A percentile compares a stretch with the other conserved stretches of the same genome.
Conservation (phyloP, 2,113 vertebrate species). For the Gobio gobio region DNA sequence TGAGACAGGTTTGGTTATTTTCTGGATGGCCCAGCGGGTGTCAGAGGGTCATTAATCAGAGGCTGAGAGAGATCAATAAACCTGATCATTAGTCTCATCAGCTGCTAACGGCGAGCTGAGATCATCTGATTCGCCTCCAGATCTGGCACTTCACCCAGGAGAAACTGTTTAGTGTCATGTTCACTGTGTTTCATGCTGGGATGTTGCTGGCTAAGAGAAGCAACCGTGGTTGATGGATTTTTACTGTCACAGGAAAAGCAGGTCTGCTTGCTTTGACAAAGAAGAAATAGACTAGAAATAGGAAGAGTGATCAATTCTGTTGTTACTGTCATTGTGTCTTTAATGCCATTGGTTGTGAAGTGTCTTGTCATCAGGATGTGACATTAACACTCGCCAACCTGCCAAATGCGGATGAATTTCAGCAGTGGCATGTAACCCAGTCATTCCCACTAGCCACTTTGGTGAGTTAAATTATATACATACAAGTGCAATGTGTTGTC, state of each 20-base stretch:
- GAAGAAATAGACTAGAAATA: background rate
- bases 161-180: slow-evolving; percentile 10
- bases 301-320: background rate
- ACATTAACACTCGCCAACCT: too few species aligned
- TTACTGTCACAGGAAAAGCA: slow-evolving; percentile 1
- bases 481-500: too few species aligned
- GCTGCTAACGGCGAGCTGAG: background rate
- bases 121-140: slow-evolving; percentile 10
- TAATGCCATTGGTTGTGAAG: too few species aligned
- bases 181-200: background rate
- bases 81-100: slow-evolving; percentile 34
- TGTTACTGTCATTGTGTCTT: background rate
- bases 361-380: too few species aligned
- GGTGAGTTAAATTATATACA: too few species aligned
- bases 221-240: background rate
- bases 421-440: too few species aligned
- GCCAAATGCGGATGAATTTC: too few species aligned
- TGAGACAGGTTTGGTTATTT: slow-evolving; percentile 35
- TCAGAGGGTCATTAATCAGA: slow-evolving; percentile 29
- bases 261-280: background rate
- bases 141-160: slow-evolving; percentile 17
- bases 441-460: too few species aligned
- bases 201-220: background rate
- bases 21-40: slow-evolving; percentile 3
- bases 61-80: slow-evolving; percentile 34